A percentile compares a stretch with the other conserved stretches of the same genome.
Evolutionary conservation across 1,140 invertebrate genomes (phyloP).

Genomic region (Pantala flavescens): DNA sequence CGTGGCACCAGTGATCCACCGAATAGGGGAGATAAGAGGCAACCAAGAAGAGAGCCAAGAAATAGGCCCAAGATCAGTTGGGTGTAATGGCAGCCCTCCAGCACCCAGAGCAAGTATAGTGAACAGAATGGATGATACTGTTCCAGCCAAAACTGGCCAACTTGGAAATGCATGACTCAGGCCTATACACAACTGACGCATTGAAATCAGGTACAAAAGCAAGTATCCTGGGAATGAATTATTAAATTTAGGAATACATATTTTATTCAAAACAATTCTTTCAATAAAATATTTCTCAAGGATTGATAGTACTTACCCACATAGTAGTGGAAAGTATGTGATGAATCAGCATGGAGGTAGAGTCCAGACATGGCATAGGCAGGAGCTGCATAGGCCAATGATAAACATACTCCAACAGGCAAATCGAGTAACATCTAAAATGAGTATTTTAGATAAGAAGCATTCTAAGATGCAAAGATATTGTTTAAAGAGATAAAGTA

Average conservation of each 20-base stretch:
- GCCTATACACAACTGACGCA: not conserved
- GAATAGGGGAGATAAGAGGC: not conserved
- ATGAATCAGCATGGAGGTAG: not conserved
- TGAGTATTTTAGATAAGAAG: too few species aligned
- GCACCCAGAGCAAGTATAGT: not conserved
- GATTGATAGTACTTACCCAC: not conserved
- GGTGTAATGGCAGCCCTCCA: not conserved
- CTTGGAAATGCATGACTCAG: constrained; percentile 8
- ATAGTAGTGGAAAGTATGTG: not conserved
- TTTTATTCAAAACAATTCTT: not conserved
- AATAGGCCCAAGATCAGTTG: not conserved
- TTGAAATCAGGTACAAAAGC: not conserved
- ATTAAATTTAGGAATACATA: not conserved
- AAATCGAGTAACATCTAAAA: constrained; percentile 46
- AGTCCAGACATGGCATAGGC: constrained; percentile 78
- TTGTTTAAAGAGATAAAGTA: constrained; percentile 11
- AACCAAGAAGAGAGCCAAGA: not conserved
- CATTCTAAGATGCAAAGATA: constrained; percentile 15
- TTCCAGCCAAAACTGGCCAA: not conserved
- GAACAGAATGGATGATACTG: not conserved
- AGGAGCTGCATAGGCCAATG: constrained; percentile 71
- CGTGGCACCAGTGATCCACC: not conserved
- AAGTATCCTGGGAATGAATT: not conserved
- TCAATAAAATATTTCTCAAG: not conserved
- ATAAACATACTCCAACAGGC: constrained; percentile 54